These are phyloP conservation scores for Drosophila mettleri DNA, from an alignment of 2,888 invertebrate genomes.

Conservation along the genomic window DNA sequence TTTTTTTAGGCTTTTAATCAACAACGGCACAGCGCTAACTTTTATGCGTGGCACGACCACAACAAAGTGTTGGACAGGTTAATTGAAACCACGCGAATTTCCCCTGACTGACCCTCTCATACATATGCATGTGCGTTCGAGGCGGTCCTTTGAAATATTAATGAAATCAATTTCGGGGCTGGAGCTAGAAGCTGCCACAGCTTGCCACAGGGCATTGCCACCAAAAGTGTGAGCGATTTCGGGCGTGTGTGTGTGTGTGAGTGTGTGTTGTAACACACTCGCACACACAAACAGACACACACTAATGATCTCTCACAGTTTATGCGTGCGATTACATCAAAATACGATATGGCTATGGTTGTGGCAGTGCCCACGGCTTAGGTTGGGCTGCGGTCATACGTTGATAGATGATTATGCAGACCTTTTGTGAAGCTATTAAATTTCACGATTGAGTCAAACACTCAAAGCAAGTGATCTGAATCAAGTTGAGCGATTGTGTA, in stretches of 20 bases:
- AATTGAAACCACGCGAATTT: conserved; percentile 54
- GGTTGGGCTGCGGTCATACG: conserved; percentile 22
- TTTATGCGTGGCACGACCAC: conserved; percentile 44
- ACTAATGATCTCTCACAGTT: no score
- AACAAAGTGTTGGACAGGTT: conserved; percentile 70
- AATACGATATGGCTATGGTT: conserved; percentile 60
- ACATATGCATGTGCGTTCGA: conserved; percentile 28
- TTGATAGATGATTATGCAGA: conserved; percentile 21
- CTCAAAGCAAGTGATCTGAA: background rate
- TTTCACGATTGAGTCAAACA: background rate
- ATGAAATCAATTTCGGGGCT: conserved; percentile 76
- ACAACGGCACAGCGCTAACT: conserved; percentile 12
- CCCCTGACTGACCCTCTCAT: background rate
- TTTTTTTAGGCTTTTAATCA: conserved; percentile 29
- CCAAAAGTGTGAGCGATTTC: conserved; percentile 8
- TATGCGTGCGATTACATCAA: conserved; percentile 55
- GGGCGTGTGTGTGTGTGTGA: conserved; percentile 17
- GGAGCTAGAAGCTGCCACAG: conserved; percentile 40
- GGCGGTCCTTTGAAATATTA: conserved; percentile 74
- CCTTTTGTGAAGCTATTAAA: conserved; percentile 8
- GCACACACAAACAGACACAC: no score
- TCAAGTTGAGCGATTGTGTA: background rate
- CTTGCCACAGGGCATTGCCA: conserved; percentile 39
- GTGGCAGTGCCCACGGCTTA: conserved; percentile 23
- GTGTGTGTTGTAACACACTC: no score